phyloP scores from a whole-genome alignment of 2,113 vertebrate genomes.

The Edolisoma coerulescens region DNA sequence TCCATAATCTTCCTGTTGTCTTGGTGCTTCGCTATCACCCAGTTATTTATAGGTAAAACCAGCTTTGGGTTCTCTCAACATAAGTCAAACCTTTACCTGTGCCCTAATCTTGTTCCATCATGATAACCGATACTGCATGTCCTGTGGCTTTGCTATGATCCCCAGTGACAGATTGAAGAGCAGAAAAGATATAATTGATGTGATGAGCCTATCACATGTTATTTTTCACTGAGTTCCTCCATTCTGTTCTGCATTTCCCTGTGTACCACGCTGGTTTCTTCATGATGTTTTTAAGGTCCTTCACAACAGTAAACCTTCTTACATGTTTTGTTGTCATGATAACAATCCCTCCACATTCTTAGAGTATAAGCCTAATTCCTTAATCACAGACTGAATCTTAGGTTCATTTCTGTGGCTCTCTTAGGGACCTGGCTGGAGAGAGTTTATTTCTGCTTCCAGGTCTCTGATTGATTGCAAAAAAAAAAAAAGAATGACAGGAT shows the following conservation, averaged over 20 bases:
- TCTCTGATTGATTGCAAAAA: background rate
- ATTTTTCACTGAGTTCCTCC: background rate
- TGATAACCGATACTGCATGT: background rate
- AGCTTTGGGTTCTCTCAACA: background rate
- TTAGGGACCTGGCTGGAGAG: background rate
- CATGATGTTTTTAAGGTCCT: background rate
- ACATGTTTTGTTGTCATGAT: background rate
- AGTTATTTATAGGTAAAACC: background rate
- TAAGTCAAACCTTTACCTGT: background rate
- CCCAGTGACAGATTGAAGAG: background rate
- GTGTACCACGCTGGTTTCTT: background rate
- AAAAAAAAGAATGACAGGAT: background rate
- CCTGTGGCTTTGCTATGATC: background rate
- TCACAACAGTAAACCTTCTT: background rate
- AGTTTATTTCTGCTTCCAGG: background rate
- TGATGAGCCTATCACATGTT: background rate
- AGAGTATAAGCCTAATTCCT: background rate
- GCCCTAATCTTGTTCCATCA: background rate
- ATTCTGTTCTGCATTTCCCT: background rate
- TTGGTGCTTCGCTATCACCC: background rate
- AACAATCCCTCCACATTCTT: background rate
- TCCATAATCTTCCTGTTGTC: background rate
- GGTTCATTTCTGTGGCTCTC: background rate
- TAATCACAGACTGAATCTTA: background rate
- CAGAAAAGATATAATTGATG: background rate